Evolutionary conservation across 2,113 vertebrate species (phyloP), one percentile per base, ranked within the genome.

Genomic region (Nyctibius bracteatus): DNA sequence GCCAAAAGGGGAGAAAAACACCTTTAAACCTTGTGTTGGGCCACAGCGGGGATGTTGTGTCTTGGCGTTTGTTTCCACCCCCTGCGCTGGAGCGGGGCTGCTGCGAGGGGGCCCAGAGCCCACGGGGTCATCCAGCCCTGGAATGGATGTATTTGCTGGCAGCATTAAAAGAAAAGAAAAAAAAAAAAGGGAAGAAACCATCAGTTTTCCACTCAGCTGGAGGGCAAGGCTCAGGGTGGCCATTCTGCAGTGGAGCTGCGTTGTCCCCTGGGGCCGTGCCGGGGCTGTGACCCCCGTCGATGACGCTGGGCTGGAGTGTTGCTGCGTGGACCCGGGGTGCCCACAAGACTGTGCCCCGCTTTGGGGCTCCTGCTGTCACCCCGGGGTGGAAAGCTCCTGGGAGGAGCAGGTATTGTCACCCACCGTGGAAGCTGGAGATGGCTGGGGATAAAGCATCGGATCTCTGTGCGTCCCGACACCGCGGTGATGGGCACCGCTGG

Each of bases 271-370:
- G 72, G 67, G 15, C 30, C 0, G 3, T 46, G 37, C 37, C 58
- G 2, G 39, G 43, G 39, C 37, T 35, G 52, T 14, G 35, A 78
- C 37, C 63, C 51, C 20, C 28, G 1, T 11, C 1, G 0, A 1
- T 4, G 1, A 4, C 6, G 3, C 1, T 2, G 49, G 23, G 35
- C 5, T 43, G 71, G 88, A 86, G 6, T 8, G 14, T n/a, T 71
- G 47, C 54, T 44, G 51, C 17, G 1, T 58, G 78, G 66, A 58
- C 13, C 14, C 35, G 2, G 31, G 18, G 11, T 39, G 24, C 25
- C 41, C 13, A 0, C 0, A 1, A 19, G 39, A 24, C 43, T 4
- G 0, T 9, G 1, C 5, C 55, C 5, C 2, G 19, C 19, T 10
- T 27, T 12, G 54, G 86, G 44, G 62, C 23, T 81, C 19, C 23